Conservation (phyloP, 2,888 invertebrate species). For the Torymus auratus region DNA sequence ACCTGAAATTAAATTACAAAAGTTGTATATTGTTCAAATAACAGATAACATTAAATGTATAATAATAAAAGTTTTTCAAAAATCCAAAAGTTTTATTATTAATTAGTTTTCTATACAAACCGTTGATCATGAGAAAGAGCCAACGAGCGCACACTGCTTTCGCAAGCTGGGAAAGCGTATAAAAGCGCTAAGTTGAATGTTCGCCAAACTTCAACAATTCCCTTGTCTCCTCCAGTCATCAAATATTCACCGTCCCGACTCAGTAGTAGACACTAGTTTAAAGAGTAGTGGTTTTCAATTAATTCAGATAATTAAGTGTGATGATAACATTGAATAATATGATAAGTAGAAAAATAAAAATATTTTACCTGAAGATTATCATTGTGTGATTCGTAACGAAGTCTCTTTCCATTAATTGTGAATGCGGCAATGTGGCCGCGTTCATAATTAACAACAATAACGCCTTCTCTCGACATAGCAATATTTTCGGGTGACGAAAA, state of each 20-base stretch:
- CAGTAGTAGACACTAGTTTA: conserved; percentile 88
- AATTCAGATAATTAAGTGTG: too few species aligned
- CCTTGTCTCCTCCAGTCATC: conserved; percentile 97
- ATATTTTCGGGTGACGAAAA: conserved; percentile 90
- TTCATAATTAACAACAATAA: conserved; percentile 95
- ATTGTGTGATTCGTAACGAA: conserved; percentile 94
- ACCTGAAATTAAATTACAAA: conserved; percentile 80
- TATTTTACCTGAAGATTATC: conserved; percentile 92
- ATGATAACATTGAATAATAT: too few species aligned
- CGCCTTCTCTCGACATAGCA: conserved; percentile 96
- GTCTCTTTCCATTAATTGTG: conserved; percentile 94
- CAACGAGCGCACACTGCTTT: conserved; percentile 94
- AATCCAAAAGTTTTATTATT: not conserved
- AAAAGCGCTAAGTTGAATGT: conserved; percentile 97
- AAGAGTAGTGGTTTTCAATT: too few species aligned
- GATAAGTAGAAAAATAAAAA: not conserved
- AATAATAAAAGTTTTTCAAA: conserved; percentile 7
- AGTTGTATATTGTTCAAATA: too few species aligned
- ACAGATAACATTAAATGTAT: not conserved
- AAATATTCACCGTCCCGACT: conserved; percentile 99
- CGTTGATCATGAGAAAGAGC: conserved; percentile 99
- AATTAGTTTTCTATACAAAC: conserved; percentile 80
- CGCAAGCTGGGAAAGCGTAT: conserved; percentile 98
- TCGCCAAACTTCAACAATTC: conserved; percentile 98
- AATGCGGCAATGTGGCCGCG: conserved; percentile 94